Conservation (phyloP, 2,797 vertebrate genomes). For the Zalophus californianus region DNA sequence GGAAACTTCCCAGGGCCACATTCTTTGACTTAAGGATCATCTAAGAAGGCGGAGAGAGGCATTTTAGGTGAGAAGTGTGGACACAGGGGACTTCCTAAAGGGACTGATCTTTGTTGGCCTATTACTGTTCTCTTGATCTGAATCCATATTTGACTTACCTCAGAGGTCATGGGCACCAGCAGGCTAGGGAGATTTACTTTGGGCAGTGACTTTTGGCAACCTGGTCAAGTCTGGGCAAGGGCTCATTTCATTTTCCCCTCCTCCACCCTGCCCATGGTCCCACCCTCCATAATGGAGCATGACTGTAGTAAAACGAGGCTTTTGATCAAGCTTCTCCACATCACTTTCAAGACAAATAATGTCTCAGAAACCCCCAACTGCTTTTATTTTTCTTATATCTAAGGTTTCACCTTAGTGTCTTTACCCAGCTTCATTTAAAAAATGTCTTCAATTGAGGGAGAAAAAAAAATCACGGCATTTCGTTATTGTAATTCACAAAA, state of each 20-base stretch:
- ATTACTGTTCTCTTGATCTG: conserved; percentile 66
- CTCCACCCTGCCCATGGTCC: conserved; percentile 70
- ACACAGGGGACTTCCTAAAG: conserved; percentile 42
- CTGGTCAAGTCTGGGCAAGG: conserved; percentile 77
- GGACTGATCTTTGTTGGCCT: conserved; percentile 27
- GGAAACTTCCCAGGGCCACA: neutral
- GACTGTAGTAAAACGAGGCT: conserved; percentile 88
- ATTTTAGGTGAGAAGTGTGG: neutral
- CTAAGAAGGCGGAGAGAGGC: neutral
- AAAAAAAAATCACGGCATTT: conserved; percentile 59
- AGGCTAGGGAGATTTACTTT: conserved; percentile 71
- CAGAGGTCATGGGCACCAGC: conserved; percentile 78
- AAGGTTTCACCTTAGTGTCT: conserved; percentile 87
- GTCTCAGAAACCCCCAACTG: conserved; percentile 85
- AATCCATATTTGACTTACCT: conserved; percentile 78
- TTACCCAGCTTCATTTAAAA: conserved; percentile 84
- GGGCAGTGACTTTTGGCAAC: conserved; percentile 75
- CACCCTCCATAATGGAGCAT: conserved; percentile 88
- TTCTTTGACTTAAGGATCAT: neutral
- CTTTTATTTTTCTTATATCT: conserved; percentile 89
- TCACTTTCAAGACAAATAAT: conserved; percentile 89
- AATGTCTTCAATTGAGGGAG: conserved; percentile 59
- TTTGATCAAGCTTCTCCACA: conserved; percentile 87
- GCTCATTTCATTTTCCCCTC: conserved; percentile 38
- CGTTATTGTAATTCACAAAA: conserved; percentile 76